Conservation (phyloP, 2,113 vertebrate genomes). For the Nymphicus hollandicus region DNA sequence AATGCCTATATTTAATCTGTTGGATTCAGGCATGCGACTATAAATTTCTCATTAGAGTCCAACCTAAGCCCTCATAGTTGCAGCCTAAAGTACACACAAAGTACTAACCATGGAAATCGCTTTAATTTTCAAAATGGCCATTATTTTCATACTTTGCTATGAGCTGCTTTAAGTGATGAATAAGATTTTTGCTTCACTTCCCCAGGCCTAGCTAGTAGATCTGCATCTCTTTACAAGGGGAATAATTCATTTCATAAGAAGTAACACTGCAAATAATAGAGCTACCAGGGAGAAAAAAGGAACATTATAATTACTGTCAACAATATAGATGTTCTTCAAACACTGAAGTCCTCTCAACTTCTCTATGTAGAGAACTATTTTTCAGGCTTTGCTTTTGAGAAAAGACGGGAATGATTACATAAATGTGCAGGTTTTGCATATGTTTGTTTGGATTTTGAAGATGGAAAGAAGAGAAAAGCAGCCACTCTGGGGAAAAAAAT, state of each 20-base stretch:
- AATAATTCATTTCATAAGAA: not conserved
- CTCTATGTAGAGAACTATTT: not conserved
- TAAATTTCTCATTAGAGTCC: not conserved
- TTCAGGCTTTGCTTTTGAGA: not conserved
- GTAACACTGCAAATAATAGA: not conserved
- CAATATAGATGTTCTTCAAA: not conserved
- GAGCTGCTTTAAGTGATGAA: not conserved
- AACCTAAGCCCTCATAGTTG: not conserved
- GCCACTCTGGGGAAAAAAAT: not conserved
- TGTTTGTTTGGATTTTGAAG: not conserved
- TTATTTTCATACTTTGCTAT: not conserved
- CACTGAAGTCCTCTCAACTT: not conserved
- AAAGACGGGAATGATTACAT: not conserved
- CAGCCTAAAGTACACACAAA: not conserved
- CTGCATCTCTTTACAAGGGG: not conserved
- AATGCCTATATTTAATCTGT: not conserved
- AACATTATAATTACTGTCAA: not conserved
- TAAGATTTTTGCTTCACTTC: not conserved
- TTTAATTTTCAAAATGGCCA: not conserved
- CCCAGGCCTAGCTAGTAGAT: not conserved
- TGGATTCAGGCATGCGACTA: not conserved
- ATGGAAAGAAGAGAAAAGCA: not conserved
- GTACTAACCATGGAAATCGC: not conserved
- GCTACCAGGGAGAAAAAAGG: not conserved
- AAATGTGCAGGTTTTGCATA: not conserved